A percentile compares a stretch with the other conserved stretches of the same genome.
Evolutionary conservation across 2,888 invertebrate genomes (phyloP).

Genomic region (Tetheella fluctuosa): DNA sequence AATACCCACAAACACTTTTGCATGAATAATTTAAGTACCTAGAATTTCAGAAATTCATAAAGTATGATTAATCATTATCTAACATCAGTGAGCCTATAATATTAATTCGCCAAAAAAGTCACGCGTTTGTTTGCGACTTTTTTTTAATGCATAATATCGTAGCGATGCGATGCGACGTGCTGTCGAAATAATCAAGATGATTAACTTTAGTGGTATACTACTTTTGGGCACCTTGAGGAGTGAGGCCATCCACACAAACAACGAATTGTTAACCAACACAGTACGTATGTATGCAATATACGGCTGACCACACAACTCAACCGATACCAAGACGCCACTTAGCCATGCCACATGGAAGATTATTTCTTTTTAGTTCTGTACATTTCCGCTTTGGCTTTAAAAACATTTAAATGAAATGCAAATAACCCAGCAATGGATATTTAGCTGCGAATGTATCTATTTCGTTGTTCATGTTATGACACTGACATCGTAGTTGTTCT

Average conservation of each 20-base stretch:
- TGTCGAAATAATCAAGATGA: slow-evolving; percentile 29
- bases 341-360: slow-evolving; percentile 20
- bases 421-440: slow-evolving; percentile 54
- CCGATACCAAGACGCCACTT: slow-evolving; percentile 42
- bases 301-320: slow-evolving; percentile 66
- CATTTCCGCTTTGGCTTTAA: slow-evolving; percentile 34
- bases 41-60: no score
- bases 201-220: slow-evolving; percentile 39
- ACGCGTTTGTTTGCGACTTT: no score
- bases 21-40: no score
- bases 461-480: slow-evolving; percentile 64
- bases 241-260: slow-evolving; percentile 63
- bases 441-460: slow-evolving; percentile 38
- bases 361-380: slow-evolving; percentile 26
- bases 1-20: no score
- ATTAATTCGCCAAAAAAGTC: no score
- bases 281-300: slow-evolving; percentile 56
- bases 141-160: neutral
- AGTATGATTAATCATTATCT: no score
- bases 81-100: no score
- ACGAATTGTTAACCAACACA: slow-evolving; percentile 58
- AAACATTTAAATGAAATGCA: slow-evolving; percentile 10
- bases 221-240: slow-evolving; percentile 55
- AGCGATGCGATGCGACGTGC: slow-evolving; percentile 13
- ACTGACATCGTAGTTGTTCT: slow-evolving; percentile 79